Evolutionary conservation across 1,140 invertebrate species (phyloP).

Genomic region (Pogonus chalceus): DNA sequence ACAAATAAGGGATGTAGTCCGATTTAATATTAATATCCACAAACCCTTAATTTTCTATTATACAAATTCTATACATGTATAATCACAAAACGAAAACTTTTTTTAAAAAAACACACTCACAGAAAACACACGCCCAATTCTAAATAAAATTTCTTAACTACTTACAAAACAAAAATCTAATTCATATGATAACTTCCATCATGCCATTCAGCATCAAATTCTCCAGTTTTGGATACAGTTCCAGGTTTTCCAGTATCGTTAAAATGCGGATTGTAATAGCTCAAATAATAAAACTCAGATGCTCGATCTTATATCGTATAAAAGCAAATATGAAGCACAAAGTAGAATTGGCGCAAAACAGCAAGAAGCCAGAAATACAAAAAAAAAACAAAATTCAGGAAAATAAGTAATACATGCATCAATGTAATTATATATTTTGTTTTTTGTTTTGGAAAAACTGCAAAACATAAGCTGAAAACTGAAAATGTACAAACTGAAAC

Average conservation of each 20-base stretch:
- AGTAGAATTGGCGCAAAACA: slow-evolving; percentile 24
- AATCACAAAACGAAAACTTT: background rate
- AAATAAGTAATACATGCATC: too few species aligned
- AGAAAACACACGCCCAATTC: background rate
- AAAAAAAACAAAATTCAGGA: slow-evolving; percentile 25
- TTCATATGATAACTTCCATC: background rate
- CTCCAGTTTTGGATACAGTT: background rate
- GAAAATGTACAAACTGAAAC: slow-evolving; percentile 23
- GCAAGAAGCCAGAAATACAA: slow-evolving; percentile 26
- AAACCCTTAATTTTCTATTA: too few species aligned
- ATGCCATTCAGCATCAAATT: background rate
- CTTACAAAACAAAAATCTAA: background rate
- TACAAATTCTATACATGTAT: too few species aligned
- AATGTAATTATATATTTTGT: background rate
- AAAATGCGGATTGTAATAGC: background rate
- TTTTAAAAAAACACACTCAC: background rate
- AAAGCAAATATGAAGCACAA: slow-evolving; percentile 15
- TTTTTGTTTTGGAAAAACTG: background rate
- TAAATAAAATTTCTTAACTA: background rate
- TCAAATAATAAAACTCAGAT: background rate
- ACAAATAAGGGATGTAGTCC: too few species aligned
- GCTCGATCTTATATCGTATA: background rate
- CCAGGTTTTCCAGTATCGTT: background rate
- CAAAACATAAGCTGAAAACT: slow-evolving; percentile 19
- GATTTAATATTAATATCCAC: too few species aligned